These are phyloP conservation scores for Ariopsis seemanni DNA, from an alignment of 2,113 vertebrate genomes.

Conservation along the genomic window DNA sequence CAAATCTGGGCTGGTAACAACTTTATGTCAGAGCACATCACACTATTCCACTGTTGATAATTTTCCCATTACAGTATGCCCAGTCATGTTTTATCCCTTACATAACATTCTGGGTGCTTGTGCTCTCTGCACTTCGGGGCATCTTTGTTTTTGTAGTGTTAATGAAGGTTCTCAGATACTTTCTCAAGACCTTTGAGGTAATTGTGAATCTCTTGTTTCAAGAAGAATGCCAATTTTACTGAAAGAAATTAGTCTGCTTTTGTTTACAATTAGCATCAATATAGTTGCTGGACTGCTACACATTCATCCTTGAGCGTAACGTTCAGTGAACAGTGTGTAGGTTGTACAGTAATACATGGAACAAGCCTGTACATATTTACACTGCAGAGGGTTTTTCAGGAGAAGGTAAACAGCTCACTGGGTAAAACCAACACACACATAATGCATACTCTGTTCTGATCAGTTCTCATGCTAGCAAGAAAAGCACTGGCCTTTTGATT, in stretches of 20 bases:
- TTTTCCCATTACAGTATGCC: not conserved
- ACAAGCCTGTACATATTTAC: conserved; percentile 29
- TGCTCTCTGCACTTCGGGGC: not conserved
- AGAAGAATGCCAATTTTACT: not conserved
- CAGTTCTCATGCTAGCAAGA: not conserved
- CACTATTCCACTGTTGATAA: not conserved
- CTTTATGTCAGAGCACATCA: not conserved
- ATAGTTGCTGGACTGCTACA: not conserved
- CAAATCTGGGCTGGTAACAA: not conserved
- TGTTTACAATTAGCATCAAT: not conserved
- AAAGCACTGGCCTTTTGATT: not conserved
- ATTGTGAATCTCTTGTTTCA: not conserved
- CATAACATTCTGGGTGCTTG: not conserved
- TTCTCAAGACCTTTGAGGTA: not conserved
- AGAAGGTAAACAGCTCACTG: conserved; percentile 21
- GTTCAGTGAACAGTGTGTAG: not conserved
- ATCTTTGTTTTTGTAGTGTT: not conserved
- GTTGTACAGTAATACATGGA: not conserved
- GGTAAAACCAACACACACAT: not conserved
- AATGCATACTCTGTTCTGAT: not conserved
- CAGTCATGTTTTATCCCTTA: not conserved
- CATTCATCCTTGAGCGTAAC: not conserved
- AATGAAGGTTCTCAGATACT: not conserved
- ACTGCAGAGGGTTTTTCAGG: conserved; percentile 1
- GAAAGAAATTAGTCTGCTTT: not conserved